Base-by-base conservation (phyloP, 2,888 invertebrate genomes). In the Yponomeuta evonymella region DNA sequence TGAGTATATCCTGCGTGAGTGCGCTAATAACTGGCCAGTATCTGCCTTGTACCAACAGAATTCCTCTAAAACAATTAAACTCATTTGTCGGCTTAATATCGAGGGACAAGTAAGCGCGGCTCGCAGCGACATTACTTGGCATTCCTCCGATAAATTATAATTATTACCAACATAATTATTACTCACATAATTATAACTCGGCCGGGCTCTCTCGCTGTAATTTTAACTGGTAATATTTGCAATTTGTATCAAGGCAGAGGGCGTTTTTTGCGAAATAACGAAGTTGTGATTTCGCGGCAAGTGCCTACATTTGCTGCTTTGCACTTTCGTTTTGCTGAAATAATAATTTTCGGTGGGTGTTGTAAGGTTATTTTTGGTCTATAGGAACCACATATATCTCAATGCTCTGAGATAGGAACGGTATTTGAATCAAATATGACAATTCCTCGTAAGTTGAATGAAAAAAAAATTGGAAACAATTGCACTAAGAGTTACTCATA, bases 71-170 rank as follows among this genome's bases (percentile, higher is more conserved):
- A 84, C 84, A 84, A 88, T 89, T 87, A 86, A 83, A 78, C 81
- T 84, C 82, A 87, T 87, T 87, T 87, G 76, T 72, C 79, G 73
- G 87, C 36, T 85, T 87, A 78, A 81, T 58, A 82, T 81, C 77
- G 81, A 81, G 81, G 81, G 79, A 89, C 88, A 87, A 86, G 87
- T 84, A 89, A 85, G 89, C 88, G 85, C 84, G 83, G 66, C 76
- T 77, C 78, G 75, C 76, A 76, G 75, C 78, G 80, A 79, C 85
- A 84, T 85, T 73, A 83, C 85, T 87, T 85, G 81, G 87, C 85
- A 84, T 86, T 81, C 85, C 83, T 73, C 78, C 76, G 80, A 82
- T 84, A 85, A 84, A 15, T 58, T 43, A 43, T 86, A 80, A 83
- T 84, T 77, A 83, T 82, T 81, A 67, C 23, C 36, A 67, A 33